Base-by-base conservation (phyloP, 2,797 vertebrate genomes). In the Hephaestus fuliginosus region DNA sequence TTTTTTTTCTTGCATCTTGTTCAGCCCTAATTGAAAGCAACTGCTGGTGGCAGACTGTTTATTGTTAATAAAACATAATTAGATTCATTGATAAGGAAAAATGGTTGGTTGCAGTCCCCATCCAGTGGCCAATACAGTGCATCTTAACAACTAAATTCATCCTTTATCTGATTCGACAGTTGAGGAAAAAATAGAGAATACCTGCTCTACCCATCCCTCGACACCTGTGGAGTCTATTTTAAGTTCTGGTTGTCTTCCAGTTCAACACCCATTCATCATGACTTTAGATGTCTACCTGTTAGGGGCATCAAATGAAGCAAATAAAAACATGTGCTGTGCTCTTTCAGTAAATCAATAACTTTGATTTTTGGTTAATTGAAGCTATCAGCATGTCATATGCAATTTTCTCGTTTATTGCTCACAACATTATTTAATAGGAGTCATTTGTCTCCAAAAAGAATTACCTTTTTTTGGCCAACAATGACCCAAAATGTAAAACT, bases 341-440 rank as follows among this genome's bases (percentile, higher is more conserved):
- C 5, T 22, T 70, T 61, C 25, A 63, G 18, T 17, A 64, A 63
- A 75, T 75, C 62, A 55, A 71, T 41, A 68, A 43, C 63, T 60
- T 69, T 51, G 52, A 73, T 60, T 70, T 65, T 65, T 66, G 17
- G 58, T 55, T 22, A 7, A 58, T 17, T 25, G 17, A 36, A 28
- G 11, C 36, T 25, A 14, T 18, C 13, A 58, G 41, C 15, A 25
- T 55, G 36, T 57, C 11, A 22, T 55, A 2, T 57, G 53, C 28
- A 41, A 22, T 30, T 51, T 53, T 10, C 5, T 18, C 13, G 0
- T 13, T 1, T 39, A 46, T 56, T 49, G 17, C 14, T 52, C 22
- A n/a, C 3, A 58, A 22, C 30, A 46, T 0, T 28, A 18, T 46
- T 51, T 52, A 30, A 70, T 48, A 18, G 10, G 22, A 46, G 51